Evolutionary conservation across 1,140 invertebrate species (phyloP), one percentile per base, ranked within the genome.

Genomic region (Brachionus manjavacas): DNA sequence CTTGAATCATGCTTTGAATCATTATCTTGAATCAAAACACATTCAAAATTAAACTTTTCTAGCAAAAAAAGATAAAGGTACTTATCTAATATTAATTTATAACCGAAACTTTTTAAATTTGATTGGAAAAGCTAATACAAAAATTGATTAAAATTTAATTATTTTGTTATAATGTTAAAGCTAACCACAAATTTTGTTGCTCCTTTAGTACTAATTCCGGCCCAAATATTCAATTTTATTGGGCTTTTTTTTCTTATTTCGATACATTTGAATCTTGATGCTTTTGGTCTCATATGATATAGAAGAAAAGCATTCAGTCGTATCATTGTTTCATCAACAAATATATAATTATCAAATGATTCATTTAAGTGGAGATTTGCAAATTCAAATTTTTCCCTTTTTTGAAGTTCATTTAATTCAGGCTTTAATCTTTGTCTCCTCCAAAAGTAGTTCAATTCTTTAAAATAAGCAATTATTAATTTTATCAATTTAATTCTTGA

Each of bases 221-320:
- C 25, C 64, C 16, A 68, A 68, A 68, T 68, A 35, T 68, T 68
- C 28, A 68, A 31, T 68, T 68, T 68, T 68, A 25, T 14, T 3
- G 20, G 23, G 28, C 28, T 25, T 68, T 68, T 68, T 68, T 68
- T 68, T 68, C 23, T 31, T 31, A 68, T 35, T 31, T 25, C 64
- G 28, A 68, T 68, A 31, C 23, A 25, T 68, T 35, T 68, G 23
- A 35, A 35, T 68, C 64, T 68, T 68, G 23, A 31, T 68, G 6
- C 64, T 68, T 68, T 68, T 68, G 23, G 23, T 68, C 64, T 68
- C 64, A 68, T 68, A 68, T 68, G 25, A 68, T 68, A 68, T 2
- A 68, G 28, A 68, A 25, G 64, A 68, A 9, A 31, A 31, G 64
- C 23, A 35, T 68, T 25, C 23, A 25, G 11, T 68, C 28, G 23